Conservation (phyloP, 2,113 vertebrate genomes). For the Hassar affinis region DNA sequence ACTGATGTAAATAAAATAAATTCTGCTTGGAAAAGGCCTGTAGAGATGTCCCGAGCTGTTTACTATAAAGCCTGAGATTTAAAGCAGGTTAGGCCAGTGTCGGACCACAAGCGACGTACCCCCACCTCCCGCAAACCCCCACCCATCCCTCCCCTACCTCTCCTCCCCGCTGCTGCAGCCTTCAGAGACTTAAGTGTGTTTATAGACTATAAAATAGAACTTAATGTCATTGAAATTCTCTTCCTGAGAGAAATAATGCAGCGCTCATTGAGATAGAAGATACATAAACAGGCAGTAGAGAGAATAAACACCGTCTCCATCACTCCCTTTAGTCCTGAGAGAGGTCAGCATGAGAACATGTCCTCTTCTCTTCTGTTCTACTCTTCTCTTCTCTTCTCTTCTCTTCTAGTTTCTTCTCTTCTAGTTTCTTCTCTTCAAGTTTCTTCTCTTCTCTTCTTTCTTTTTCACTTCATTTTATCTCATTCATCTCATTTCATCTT, state of each 20-base stretch:
- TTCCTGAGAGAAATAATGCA: slow-evolving; percentile 58
- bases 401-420: not conserved
- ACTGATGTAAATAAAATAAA: slow-evolving; percentile 69
- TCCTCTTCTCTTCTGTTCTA: slow-evolving; percentile 24
- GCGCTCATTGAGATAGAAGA: slow-evolving; percentile 56
- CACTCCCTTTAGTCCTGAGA: slow-evolving; percentile 47
- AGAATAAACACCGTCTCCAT: slow-evolving; percentile 55
- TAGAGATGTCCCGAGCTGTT: slow-evolving; percentile 72
- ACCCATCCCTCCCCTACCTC: not conserved
- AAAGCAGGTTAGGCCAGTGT: slow-evolving; percentile 69
- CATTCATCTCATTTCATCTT: not conserved
- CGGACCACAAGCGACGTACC: slow-evolving; percentile 50
- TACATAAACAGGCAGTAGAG: slow-evolving; percentile 53
- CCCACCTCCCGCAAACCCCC: not conserved
- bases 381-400: slow-evolving; percentile 30
- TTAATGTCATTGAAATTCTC: slow-evolving; percentile 54
- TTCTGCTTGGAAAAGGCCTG: slow-evolving; percentile 63
- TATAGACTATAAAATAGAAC: slow-evolving; percentile 60
- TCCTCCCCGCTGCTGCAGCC: slow-evolving; percentile 24
- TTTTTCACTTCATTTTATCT: not conserved
- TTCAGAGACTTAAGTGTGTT: slow-evolving; percentile 56
- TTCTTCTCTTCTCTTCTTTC: not conserved
- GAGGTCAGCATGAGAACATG: slow-evolving; percentile 39
- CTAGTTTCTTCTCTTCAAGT: too few relatives aligned
- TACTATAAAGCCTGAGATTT: slow-evolving; percentile 75